A percentile compares a stretch with the other conserved stretches of the same genome.
Evolutionary conservation across 2,797 vertebrate genomes (phyloP).

Genomic region (Aldrovandia affinis): DNA sequence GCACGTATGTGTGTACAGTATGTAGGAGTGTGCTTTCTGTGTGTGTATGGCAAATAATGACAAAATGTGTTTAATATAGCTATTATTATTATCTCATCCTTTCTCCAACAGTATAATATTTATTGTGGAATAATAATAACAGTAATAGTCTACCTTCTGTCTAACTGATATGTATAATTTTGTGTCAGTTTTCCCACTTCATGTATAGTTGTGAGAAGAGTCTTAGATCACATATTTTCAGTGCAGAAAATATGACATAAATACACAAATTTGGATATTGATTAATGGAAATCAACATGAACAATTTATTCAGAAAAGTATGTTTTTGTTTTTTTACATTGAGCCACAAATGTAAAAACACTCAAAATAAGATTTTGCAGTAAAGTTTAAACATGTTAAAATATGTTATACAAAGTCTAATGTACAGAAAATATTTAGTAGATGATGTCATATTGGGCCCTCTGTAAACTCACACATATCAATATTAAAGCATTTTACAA

Average conservation of each 20-base stretch:
- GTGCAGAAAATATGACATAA: background rate
- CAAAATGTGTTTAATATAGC: no score
- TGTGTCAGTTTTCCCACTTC: no score
- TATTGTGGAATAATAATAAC: background rate
- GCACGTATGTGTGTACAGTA: no score
- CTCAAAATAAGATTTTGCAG: conserved; percentile 41
- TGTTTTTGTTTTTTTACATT: conserved; percentile 27
- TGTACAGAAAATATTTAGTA: conserved; percentile 41
- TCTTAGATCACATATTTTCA: no score
- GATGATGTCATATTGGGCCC: background rate
- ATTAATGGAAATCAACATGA: conserved; percentile 26
- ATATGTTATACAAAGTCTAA: conserved; percentile 42
- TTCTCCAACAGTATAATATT: background rate
- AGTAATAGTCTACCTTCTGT: background rate
- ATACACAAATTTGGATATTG: background rate
- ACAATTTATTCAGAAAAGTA: conserved; percentile 46
- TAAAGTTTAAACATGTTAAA: conserved; percentile 24
- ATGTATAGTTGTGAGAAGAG: no score
- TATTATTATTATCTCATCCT: background rate
- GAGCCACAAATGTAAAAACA: conserved; percentile 43
- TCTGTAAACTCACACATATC: background rate
- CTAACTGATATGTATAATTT: background rate
- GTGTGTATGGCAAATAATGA: no score
- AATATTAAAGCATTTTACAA: conserved; percentile 29
- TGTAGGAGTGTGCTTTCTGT: background rate